phyloP scores from a whole-genome alignment of 2,888 invertebrate genomes.

The Pasiphila rectangulata region DNA sequence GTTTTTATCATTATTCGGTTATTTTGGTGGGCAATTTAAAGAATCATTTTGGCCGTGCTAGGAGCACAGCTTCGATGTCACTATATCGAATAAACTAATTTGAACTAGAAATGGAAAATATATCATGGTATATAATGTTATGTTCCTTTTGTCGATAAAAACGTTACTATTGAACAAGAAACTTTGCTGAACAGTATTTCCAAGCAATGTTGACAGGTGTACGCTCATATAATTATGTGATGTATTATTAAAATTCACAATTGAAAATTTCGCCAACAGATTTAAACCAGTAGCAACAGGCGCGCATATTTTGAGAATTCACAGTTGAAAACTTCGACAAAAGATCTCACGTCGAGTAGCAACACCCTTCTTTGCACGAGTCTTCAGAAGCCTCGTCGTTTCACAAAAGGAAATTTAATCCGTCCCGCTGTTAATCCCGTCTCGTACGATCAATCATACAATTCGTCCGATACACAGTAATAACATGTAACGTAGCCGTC shows the following conservation, averaged over 20 bases:
- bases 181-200: not conserved
- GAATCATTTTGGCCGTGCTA: no score
- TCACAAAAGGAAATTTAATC: constrained; percentile 15
- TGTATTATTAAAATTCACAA: not conserved
- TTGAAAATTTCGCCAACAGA: not conserved
- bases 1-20: no score
- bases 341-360: constrained; percentile 5
- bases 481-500: constrained; percentile 1
- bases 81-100: no score
- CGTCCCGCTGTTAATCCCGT: constrained; percentile 5
- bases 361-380: constrained; percentile 1
- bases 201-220: not conserved
- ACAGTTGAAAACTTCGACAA: constrained; percentile 4
- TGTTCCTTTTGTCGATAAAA: no score
- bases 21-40: no score
- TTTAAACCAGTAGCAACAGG: not conserved
- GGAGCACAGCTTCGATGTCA: no score
- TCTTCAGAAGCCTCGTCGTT: constrained; percentile 7
- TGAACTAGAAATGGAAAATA: no score
- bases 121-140: no score
- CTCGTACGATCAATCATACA: constrained; percentile 3
- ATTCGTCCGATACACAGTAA: constrained; percentile 2
- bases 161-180: no score
- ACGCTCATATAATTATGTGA: no score
- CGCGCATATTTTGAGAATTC: no score